Evolutionary conservation across 2,113 vertebrate species (phyloP).

Genomic region (Brienomyrus longianalis): DNA sequence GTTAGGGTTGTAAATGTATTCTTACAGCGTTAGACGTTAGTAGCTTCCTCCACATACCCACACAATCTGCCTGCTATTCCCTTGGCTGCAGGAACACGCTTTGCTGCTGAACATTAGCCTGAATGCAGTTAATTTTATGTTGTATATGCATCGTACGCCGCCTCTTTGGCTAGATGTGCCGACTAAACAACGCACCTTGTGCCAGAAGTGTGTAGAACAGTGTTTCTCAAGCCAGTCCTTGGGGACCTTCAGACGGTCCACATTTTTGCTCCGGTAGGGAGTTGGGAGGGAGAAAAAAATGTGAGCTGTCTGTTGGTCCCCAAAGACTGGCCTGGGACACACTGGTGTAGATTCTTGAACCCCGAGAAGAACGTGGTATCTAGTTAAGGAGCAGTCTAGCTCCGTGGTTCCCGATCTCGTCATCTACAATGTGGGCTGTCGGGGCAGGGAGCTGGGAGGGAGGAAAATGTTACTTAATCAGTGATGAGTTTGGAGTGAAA

Average conservation of each 20-base stretch:
- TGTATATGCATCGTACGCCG: not conserved
- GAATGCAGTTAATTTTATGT: not conserved
- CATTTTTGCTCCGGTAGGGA: too few species aligned
- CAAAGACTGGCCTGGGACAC: too few species aligned
- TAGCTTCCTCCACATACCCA: not conserved
- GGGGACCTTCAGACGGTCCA: too few species aligned
- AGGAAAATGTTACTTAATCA: not conserved
- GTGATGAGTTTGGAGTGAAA: not conserved
- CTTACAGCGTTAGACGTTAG: not conserved
- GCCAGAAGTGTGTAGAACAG: not conserved
- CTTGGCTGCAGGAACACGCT: not conserved
- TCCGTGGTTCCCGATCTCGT: not conserved
- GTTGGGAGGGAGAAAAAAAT: too few species aligned
- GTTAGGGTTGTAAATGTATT: not conserved
- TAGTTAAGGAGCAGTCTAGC: not conserved
- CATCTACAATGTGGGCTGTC: too few species aligned
- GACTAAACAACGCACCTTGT: not conserved
- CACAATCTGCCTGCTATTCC: not conserved
- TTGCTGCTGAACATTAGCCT: not conserved
- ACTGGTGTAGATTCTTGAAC: not conserved
- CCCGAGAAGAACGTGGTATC: not conserved
- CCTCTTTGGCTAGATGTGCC: not conserved
- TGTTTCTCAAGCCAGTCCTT: too few species aligned
- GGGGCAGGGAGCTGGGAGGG: not conserved
- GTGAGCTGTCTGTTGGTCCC: too few species aligned